Evolutionary conservation across 2,113 vertebrate species (phyloP), one percentile per base, ranked within the genome.

Genomic region (Rafetus swinhoei): DNA sequence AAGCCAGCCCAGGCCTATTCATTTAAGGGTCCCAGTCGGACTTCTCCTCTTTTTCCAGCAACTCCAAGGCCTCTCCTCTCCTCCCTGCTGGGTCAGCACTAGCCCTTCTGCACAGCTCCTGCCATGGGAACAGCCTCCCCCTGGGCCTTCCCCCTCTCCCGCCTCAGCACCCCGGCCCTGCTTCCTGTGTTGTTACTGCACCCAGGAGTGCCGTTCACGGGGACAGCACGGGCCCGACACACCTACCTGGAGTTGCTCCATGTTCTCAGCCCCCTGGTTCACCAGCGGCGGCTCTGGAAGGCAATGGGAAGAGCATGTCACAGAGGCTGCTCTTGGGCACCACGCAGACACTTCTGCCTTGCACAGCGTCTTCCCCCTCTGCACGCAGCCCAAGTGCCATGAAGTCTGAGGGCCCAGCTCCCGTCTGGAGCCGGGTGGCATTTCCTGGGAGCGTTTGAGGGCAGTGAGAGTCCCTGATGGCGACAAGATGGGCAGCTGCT

Each of bases 261-360:
- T 98, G 84, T 97, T 97, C 90, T 94, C 98, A 45, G 97, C 55
- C 60, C 97, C 98, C 97, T 92, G 95, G 93, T 90, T 97, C 96
- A 95, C 97, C 89, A 96, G 93, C 91, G 96, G 94, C 3, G 88
- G 96, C 74, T 98, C 99, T 99, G 92, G 50, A 97, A 98, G 96
- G 94, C 94, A 96, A 92, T 97, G 86, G 93, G 22, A 79, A 90
- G 7, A 55, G 10, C 10, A 21, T 4, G 35, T 80, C 83, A 76
- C 22, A 25, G 10, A 50, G 74, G 39, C 39, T 45, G 35, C 74
- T 25, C 39, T 76, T 13, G 14, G 39, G 74, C 24, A 22, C 74
- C 13, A 25, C 22, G 24, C 35, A 21, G 10, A 82, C 14, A 7
- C 45, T 35, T 39, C 35, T 21, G n/a, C 35, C 19, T 74, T 74